Conservation (phyloP, 1,140 invertebrate genomes). For the Drosophila watanabei region DNA sequence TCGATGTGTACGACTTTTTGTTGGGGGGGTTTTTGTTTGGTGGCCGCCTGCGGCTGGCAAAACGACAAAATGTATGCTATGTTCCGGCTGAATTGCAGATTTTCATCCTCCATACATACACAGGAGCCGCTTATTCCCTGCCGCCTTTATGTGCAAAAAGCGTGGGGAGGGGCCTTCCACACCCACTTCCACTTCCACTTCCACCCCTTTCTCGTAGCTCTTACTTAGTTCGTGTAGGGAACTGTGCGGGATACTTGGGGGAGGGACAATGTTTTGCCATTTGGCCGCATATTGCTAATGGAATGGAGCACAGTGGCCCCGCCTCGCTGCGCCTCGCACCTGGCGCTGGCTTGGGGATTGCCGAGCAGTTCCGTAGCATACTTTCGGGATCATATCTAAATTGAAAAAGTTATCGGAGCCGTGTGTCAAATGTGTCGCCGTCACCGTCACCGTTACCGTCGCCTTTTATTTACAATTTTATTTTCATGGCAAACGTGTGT, state of each 20-base stretch:
- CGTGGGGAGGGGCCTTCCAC: not conserved
- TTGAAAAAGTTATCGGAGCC: conserved; percentile 55
- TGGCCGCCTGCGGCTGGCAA: conserved; percentile 65
- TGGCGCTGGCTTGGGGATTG: conserved; percentile 35
- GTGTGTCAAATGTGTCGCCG: conserved; percentile 48
- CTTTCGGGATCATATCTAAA: conserved; percentile 56
- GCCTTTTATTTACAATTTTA: conserved; percentile 56
- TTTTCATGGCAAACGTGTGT: conserved; percentile 53
- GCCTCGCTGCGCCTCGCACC: conserved; percentile 9
- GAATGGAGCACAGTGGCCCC: conserved; percentile 23
- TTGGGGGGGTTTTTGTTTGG: conserved; percentile 45
- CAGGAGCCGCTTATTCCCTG: conserved; percentile 33
- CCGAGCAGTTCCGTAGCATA: conserved; percentile 29
- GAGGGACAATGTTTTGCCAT: conserved; percentile 47
- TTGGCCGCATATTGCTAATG: conserved; percentile 52
- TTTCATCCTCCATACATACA: conserved; percentile 45
- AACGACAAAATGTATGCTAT: conserved; percentile 77
- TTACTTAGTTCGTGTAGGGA: conserved; percentile 27
- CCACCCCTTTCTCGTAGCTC: conserved; percentile 22
- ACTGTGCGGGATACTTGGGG: conserved; percentile 15
- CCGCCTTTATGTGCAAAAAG: conserved; percentile 40
- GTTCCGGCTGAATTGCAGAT: conserved; percentile 79
- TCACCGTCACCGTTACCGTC: conserved; percentile 8
- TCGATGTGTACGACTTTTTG: conserved; percentile 9
- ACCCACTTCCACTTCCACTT: not conserved